Base-by-base conservation (phyloP, 2,113 vertebrate species). In the Camelus bactrianus region DNA sequence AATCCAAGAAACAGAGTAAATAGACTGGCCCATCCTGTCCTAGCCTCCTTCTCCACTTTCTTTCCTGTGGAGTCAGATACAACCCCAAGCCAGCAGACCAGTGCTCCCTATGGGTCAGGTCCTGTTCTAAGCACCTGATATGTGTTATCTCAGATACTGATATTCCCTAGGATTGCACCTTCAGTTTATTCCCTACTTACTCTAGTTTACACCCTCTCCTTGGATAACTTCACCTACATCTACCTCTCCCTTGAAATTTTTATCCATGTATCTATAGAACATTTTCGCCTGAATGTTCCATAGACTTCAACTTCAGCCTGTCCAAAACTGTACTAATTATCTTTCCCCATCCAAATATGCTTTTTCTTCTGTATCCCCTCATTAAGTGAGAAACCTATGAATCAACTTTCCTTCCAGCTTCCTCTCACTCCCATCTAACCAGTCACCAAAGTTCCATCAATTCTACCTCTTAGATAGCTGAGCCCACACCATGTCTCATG, bases 1-100 rank as follows among this genome's bases (percentile, higher is more conserved):
- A 95, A 85, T 65, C 52, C 30, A 94, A 88, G 65, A 81, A 69
- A 89, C 4, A 54, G 32, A 72, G n/a, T 70, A 90, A 90, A 86
- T 4, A 82, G 19, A 50, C 72, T 50, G 16, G 17, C 8, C 35
- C 14, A 16, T 70, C 70, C 35, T 79, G 16, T n/a, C 52, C 14
- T 86, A 80, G 38, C 10, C 12, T 72, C 17, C 16, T 38, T 73
- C 8, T 64, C 56, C 22, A 58, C 46, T 93, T 89, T 30, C 35
- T 94, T 86, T 73, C 42, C 42, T 32, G 54, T 6, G 48, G 64
- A 76, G 50, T 85, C 28, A 87, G 62, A 52, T 62, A 62, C 54
- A 82, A 58, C 22, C 20, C 50, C 38, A 76, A 46, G 56, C 11
- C 35, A 69, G 50, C 15, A 42, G 22, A 86, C 54, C 38, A 60